Percentiles rank a stretch among this genome's conserved stretches.
Conservation (phyloP, 2,113 vertebrate genomes). For the Cynocephalus volans region DNA sequence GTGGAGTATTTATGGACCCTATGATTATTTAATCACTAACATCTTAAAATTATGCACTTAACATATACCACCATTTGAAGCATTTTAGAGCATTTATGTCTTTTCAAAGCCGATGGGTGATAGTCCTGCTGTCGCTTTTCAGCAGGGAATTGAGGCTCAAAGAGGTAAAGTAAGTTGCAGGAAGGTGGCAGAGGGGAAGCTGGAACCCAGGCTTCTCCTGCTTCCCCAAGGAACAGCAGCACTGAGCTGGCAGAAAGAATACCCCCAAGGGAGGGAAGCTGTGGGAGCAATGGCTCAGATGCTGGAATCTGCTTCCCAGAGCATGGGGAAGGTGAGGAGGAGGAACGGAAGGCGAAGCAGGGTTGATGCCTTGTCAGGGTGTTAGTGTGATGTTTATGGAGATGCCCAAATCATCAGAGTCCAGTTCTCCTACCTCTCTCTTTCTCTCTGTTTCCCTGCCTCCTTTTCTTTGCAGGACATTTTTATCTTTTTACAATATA, state of each 20-base stretch:
- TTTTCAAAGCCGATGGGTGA: neutral
- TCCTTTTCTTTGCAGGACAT: neutral
- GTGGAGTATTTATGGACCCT: neutral
- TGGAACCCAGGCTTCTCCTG: neutral
- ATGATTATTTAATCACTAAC: neutral
- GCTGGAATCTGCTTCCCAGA: neutral
- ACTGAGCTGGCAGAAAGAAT: neutral
- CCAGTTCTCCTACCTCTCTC: neutral
- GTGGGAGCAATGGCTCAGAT: neutral
- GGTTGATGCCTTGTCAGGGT: neutral
- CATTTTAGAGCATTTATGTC: neutral
- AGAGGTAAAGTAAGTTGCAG: neutral
- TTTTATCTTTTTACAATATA: neutral
- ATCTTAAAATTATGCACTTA: neutral
- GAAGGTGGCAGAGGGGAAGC: neutral
- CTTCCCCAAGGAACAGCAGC: neutral
- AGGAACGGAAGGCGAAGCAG: neutral
- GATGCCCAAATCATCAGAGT: too few relatives aligned
- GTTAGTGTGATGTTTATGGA: neutral
- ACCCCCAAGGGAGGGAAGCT: accelerated
- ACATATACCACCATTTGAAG: neutral
- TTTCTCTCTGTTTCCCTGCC: too few relatives aligned
- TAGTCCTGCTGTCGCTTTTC: neutral
- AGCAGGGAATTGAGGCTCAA: neutral
- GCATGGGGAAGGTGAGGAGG: neutral